Percentiles rank a stretch among this genome's conserved stretches.
phyloP scores from a whole-genome alignment of 2,888 invertebrate genomes.

The Lithophane ornitopus region DNA sequence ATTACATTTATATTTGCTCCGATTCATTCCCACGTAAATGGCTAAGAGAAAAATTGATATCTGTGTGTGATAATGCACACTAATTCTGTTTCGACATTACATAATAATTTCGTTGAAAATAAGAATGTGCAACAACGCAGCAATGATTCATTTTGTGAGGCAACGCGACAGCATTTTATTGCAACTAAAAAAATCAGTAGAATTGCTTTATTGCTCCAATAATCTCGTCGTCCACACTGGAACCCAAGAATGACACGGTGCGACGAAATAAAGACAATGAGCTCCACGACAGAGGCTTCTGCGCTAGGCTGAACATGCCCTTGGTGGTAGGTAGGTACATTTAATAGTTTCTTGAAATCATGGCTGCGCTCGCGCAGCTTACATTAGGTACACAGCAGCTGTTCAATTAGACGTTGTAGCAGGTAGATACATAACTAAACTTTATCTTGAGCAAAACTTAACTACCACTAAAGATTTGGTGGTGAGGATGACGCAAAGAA shows the following conservation, averaged over 20 bases:
- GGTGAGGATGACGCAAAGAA: conserved; percentile 2
- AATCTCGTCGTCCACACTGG: not conserved
- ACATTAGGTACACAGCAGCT: not conserved
- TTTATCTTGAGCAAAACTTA: not conserved
- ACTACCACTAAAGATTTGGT: not conserved
- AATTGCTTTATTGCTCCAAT: not conserved
- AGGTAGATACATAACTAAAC: not conserved
- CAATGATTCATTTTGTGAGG: no score
- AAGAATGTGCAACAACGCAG: no score
- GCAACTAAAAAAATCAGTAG: not conserved
- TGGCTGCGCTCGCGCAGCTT: not conserved
- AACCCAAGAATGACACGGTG: not conserved
- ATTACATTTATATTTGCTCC: not conserved
- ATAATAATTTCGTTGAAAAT: no score
- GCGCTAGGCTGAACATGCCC: not conserved
- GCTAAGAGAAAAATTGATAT: no score
- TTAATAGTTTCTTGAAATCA: not conserved
- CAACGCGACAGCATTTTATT: no score
- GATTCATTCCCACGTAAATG: no score
- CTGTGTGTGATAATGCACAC: no score
- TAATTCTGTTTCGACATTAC: no score
- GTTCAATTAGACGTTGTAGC: not conserved
- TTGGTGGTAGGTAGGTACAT: not conserved
- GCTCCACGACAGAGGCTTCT: not conserved
- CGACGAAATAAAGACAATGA: not conserved